These are phyloP conservation scores for Percopsis transmontana DNA, from an alignment of 2,113 vertebrate genomes.

Conservation along the genomic window DNA sequence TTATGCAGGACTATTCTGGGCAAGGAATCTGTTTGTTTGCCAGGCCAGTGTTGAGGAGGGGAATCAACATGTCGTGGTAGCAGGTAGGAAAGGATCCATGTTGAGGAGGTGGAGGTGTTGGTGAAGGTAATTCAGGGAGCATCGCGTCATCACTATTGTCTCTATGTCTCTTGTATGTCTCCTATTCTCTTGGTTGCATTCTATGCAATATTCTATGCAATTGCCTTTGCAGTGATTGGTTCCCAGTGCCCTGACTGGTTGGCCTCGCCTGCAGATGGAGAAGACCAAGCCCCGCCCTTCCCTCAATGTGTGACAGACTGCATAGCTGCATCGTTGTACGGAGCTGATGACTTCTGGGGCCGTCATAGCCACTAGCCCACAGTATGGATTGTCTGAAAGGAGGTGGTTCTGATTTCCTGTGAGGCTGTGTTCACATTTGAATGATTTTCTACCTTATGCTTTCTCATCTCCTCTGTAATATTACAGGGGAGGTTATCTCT, in stretches of 20 bases:
- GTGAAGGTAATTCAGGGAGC: neutral
- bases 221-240: slow-evolving; percentile 51
- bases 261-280: slow-evolving; percentile 28
- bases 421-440: too few species aligned
- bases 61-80: slow-evolving; percentile 2
- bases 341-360: slow-evolving; percentile 6
- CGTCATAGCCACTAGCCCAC: too few species aligned
- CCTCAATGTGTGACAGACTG: slow-evolving; percentile 8
- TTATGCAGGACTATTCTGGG: slow-evolving; percentile 24
- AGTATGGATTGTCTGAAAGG: too few species aligned
- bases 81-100: neutral
- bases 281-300: slow-evolving; percentile 3
- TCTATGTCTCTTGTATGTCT: neutral
- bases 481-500: slow-evolving; percentile 9
- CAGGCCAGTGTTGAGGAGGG: neutral
- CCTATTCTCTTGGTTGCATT: neutral
- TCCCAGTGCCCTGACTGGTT: neutral
- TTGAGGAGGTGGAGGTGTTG: neutral
- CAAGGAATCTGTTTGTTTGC: slow-evolving; percentile 2
- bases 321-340: too few species aligned
- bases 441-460: slow-evolving; percentile 7
- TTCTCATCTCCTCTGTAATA: neutral
- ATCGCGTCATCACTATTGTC: neutral
- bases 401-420: too few species aligned
- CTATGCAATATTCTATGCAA: slow-evolving; percentile 6